These are phyloP conservation scores for Prunella strophiata DNA, from an alignment of 2,797 vertebrate genomes.

Conservation along the genomic window DNA sequence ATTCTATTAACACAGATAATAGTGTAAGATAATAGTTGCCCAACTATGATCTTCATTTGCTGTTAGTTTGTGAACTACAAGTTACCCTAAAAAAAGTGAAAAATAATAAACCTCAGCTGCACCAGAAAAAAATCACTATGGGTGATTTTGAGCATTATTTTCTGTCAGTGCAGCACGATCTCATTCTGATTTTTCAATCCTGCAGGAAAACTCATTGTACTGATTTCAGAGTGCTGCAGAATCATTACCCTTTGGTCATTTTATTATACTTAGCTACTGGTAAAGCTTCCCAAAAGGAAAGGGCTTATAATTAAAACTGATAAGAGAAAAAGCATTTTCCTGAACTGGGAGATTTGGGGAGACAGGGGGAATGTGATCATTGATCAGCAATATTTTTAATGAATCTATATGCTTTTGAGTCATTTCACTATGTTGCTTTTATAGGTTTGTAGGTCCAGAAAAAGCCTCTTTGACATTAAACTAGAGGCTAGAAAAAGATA, in stretches of 20 bases:
- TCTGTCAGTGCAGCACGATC: neutral
- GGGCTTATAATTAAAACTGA: neutral
- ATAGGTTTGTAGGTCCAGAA: neutral
- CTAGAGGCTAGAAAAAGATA: neutral
- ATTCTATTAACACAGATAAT: neutral
- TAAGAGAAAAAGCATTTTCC: neutral
- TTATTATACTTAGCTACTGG: neutral
- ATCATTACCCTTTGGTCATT: neutral
- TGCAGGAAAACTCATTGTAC: neutral
- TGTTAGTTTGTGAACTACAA: neutral
- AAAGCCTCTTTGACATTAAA: neutral
- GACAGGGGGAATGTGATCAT: rapidly evolving
- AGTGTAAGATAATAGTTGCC: neutral
- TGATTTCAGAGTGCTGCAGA: neutral
- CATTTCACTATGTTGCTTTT: neutral
- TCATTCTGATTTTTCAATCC: neutral
- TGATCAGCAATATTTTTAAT: neutral
- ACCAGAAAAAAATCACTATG: neutral
- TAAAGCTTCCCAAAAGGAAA: neutral
- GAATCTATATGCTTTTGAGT: neutral
- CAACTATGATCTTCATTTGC: neutral
- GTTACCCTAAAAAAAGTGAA: neutral
- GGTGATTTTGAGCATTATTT: neutral
- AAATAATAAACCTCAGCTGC: neutral
- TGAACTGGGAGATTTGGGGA: neutral